Evolutionary conservation across 2,113 vertebrate species (phyloP).

Genomic region (Apteryx owenii): DNA sequence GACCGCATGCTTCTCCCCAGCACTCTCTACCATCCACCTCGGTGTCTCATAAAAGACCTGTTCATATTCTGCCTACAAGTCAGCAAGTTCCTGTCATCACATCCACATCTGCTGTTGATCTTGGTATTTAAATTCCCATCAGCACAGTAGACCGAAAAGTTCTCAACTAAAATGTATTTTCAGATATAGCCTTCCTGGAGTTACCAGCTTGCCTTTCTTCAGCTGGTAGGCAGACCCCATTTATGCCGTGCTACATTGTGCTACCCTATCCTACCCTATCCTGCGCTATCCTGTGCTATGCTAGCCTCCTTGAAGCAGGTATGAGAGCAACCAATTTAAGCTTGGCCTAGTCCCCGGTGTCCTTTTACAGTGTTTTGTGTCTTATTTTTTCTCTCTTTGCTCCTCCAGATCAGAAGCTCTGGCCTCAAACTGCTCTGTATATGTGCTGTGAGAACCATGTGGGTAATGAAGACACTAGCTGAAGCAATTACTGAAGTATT

Average conservation of each 20-base stretch:
- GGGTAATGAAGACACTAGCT: neutral
- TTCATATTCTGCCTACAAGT: neutral
- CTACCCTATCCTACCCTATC: neutral
- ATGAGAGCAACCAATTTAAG: neutral
- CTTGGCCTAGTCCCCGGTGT: neutral
- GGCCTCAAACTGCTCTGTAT: neutral
- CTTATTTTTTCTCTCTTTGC: neutral
- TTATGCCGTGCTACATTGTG: neutral
- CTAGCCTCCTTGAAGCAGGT: neutral
- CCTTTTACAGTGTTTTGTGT: neutral
- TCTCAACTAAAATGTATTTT: neutral
- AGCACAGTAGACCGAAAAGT: neutral
- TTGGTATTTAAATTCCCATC: neutral
- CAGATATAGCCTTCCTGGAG: neutral
- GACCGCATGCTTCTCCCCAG: neutral
- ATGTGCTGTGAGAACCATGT: neutral
- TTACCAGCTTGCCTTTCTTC: neutral
- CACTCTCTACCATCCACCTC: neutral
- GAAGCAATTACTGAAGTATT: slow-evolving; percentile 29
- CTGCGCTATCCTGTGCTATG: neutral
- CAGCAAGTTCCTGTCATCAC: neutral
- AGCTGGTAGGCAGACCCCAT: neutral
- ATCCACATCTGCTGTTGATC: neutral
- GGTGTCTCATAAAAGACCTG: neutral
- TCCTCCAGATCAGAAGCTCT: neutral